These are phyloP conservation scores for Leucozona laternaria DNA, from an alignment of 2,888 invertebrate species.

Conservation along the genomic window DNA sequence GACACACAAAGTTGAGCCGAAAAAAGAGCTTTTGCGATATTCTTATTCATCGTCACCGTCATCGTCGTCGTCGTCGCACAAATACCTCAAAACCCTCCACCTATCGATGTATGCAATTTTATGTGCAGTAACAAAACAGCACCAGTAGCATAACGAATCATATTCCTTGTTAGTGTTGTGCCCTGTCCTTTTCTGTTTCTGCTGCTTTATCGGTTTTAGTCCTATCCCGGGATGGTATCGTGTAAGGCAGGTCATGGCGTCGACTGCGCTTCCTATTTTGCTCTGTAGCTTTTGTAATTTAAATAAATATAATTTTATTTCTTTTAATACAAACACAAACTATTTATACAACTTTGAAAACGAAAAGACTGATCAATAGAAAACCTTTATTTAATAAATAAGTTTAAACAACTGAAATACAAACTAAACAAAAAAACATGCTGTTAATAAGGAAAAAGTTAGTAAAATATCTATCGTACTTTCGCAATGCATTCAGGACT, in stretches of 20 bases:
- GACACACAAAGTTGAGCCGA: conserved; percentile 39
- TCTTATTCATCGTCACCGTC: background rate
- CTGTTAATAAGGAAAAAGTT: conserved; percentile 80
- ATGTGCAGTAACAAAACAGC: conserved; percentile 60
- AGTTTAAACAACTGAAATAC: conserved; percentile 71
- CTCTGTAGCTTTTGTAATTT: conserved; percentile 68
- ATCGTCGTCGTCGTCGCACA: conserved; percentile 29
- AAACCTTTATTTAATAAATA: conserved; percentile 52
- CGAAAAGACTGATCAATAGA: conserved; percentile 66
- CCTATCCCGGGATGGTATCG: conserved; percentile 84
- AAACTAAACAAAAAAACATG: conserved; percentile 78
- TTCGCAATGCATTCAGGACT: conserved; percentile 82
- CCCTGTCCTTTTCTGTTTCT: conserved; percentile 74
- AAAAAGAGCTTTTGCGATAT: conserved; percentile 58
- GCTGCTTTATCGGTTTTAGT: conserved; percentile 80
- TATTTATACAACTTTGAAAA: conserved; percentile 51
- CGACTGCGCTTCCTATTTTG: conserved; percentile 74
- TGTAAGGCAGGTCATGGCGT: conserved; percentile 84
- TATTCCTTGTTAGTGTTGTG: conserved; percentile 54
- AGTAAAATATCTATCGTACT: conserved; percentile 80
- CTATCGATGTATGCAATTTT: conserved; percentile 41
- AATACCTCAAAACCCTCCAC: conserved; percentile 12
- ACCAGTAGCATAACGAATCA: conserved; percentile 66
- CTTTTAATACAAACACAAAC: background rate
- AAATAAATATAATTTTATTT: conserved; percentile 23